Percentiles rank a stretch among this genome's conserved stretches.
phyloP scores from a whole-genome alignment of 2,113 vertebrate species.

The Illadopsis cleaveri region DNA sequence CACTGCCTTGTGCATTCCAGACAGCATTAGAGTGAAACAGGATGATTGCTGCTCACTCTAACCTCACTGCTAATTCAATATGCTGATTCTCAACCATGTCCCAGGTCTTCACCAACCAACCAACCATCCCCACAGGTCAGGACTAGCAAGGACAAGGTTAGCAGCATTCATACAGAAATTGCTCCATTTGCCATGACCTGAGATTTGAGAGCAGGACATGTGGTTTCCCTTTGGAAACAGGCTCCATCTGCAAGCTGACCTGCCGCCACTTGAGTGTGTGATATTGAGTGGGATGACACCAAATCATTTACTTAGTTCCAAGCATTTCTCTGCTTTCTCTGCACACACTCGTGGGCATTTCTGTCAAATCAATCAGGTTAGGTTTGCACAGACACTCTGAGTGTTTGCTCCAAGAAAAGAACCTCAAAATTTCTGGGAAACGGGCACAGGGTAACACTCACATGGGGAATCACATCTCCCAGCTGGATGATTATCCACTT shows the following conservation, averaged over 20 bases:
- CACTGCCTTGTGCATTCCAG: neutral
- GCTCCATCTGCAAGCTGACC: neutral
- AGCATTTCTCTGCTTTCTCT: neutral
- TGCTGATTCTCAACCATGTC: neutral
- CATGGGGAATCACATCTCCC: neutral
- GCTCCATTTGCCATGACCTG: neutral
- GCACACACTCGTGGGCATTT: neutral
- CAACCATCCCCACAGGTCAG: neutral
- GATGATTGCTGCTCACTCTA: neutral
- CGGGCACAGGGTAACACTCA: neutral
- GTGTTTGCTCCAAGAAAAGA: neutral
- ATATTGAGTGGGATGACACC: neutral
- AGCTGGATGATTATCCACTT: neutral
- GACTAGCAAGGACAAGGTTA: neutral
- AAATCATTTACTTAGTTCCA: neutral
- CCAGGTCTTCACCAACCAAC: neutral
- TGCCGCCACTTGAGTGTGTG: neutral
- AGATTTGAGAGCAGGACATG: neutral
- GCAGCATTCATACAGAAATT: neutral
- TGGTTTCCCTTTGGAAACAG: neutral
- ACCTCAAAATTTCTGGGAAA: fast-evolving
- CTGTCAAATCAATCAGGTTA: neutral
- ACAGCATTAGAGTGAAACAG: fast-evolving
- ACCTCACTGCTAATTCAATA: neutral
- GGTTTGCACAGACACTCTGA: neutral